Evolutionary conservation across 1,140 invertebrate genomes (phyloP).

Genomic region (Drosophila elegans): DNA sequence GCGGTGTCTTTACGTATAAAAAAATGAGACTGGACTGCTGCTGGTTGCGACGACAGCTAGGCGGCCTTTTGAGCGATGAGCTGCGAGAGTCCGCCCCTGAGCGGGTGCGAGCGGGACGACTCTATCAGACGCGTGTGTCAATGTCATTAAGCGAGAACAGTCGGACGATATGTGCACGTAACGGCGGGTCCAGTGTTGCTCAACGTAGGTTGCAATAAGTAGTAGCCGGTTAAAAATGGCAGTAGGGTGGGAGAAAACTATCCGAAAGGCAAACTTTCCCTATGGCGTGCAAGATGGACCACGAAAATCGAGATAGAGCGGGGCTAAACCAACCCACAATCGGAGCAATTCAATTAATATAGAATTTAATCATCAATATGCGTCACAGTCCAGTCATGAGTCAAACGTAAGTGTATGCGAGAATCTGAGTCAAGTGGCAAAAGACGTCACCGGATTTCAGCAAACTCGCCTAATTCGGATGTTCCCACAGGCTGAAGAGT

Average conservation of each 20-base stretch:
- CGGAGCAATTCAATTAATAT: slow-evolving; percentile 18
- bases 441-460: slow-evolving; percentile 36
- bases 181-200: slow-evolving; percentile 59
- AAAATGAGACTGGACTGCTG: slow-evolving; percentile 46
- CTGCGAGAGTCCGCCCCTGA: slow-evolving; percentile 17
- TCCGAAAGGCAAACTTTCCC: slow-evolving; percentile 35
- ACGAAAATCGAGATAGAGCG: neutral
- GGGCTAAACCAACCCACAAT: slow-evolving; percentile 14
- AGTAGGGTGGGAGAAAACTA: slow-evolving; percentile 23
- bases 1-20: slow-evolving; percentile 67
- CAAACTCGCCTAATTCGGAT: slow-evolving; percentile 29
- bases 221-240: slow-evolving; percentile 45
- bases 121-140: slow-evolving; percentile 47
- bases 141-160: slow-evolving; percentile 68
- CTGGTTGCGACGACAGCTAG: slow-evolving; percentile 52
- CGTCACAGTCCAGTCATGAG: slow-evolving; percentile 60
- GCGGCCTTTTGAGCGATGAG: slow-evolving; percentile 61
- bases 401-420: slow-evolving; percentile 28
- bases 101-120: slow-evolving; percentile 61
- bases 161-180: slow-evolving; percentile 41
- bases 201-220: slow-evolving; percentile 48
- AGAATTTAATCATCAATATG: slow-evolving; percentile 4
- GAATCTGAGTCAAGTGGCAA: slow-evolving; percentile 27
- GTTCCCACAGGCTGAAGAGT: slow-evolving; percentile 26
- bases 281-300: slow-evolving; percentile 27